Conservation (phyloP, 2,888 invertebrate species). For the Cylloceria caligata region DNA sequence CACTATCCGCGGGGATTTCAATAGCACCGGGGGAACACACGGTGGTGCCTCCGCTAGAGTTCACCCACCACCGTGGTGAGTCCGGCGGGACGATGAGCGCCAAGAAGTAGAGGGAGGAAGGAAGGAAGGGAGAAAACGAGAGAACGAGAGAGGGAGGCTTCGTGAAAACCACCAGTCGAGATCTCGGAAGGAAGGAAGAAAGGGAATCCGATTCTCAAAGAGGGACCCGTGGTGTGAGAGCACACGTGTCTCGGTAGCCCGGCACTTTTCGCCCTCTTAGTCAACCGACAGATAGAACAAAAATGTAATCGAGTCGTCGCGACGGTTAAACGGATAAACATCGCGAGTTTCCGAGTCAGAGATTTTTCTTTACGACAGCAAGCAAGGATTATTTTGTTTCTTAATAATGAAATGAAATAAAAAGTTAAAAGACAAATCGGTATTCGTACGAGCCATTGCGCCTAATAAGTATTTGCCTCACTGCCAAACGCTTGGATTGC, state of each 20-base stretch:
- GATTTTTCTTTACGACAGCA: too few relatives aligned
- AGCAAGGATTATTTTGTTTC: too few relatives aligned
- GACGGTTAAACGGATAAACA: neutral
- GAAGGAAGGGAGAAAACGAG: conserved; percentile 49
- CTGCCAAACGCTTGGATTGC: too few relatives aligned
- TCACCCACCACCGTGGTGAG: conserved; percentile 58
- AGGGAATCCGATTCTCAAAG: conserved; percentile 15
- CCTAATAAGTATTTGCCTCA: too few relatives aligned
- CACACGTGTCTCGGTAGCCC: neutral
- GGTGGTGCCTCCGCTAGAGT: conserved; percentile 46
- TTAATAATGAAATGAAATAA: too few relatives aligned
- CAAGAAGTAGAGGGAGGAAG: conserved; percentile 64
- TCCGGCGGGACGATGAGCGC: conserved; percentile 47
- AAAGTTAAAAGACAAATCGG: too few relatives aligned
- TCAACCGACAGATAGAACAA: neutral
- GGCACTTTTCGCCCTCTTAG: neutral
- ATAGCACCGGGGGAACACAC: conserved; percentile 43
- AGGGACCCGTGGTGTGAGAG: neutral
- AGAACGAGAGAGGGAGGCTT: conserved; percentile 60
- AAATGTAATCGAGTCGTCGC: neutral
- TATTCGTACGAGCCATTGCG: too few relatives aligned
- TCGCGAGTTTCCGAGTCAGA: neutral
- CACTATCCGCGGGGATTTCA: conserved; percentile 42
- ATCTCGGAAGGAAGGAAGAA: conserved; percentile 22
- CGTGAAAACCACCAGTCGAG: conserved; percentile 12